These are phyloP conservation scores for Dasyurus viverrinus DNA, from an alignment of 2,113 vertebrate genomes.

Conservation along the genomic window DNA sequence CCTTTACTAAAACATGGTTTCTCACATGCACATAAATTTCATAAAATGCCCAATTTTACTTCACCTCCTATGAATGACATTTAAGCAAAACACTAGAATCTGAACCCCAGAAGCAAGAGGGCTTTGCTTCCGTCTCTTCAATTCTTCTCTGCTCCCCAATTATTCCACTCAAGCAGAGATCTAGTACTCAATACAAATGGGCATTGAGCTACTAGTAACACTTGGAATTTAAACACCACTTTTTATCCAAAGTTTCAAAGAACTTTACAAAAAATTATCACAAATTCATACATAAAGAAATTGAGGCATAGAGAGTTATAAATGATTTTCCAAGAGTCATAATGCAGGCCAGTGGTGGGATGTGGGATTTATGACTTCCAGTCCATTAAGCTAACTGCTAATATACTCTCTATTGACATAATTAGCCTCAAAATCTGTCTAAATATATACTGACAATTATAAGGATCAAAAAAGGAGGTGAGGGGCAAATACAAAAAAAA, in stretches of 20 bases:
- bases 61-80: background rate
- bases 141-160: background rate
- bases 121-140: slow-evolving; percentile 40
- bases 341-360: slow-evolving; percentile 53
- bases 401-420: slow-evolving; percentile 28
- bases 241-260: slow-evolving; percentile 60
- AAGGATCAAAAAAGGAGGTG: slow-evolving; percentile 74
- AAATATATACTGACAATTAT: slow-evolving; percentile 76
- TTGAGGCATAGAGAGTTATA: slow-evolving; percentile 42
- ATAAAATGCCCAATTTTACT: slow-evolving; percentile 21
- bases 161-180: slow-evolving; percentile 45
- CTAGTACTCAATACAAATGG: slow-evolving; percentile 51
- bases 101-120: background rate
- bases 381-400: slow-evolving; percentile 56
- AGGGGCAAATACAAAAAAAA: slow-evolving; percentile 83
- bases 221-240: slow-evolving; percentile 59
- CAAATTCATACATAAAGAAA: slow-evolving; percentile 63
- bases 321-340: slow-evolving; percentile 37
- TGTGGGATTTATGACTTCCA: slow-evolving; percentile 40
- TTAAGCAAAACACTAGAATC: slow-evolving; percentile 36
- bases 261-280: slow-evolving; percentile 49
- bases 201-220: slow-evolving; percentile 58
- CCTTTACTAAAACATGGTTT: background rate
- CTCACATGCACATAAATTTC: slow-evolving; percentile 29
- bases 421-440: slow-evolving; percentile 48